Percentiles rank a stretch among this genome's conserved stretches.
phyloP scores from a whole-genome alignment of 2,113 vertebrate species.

The Capreolus pygargus region DNA sequence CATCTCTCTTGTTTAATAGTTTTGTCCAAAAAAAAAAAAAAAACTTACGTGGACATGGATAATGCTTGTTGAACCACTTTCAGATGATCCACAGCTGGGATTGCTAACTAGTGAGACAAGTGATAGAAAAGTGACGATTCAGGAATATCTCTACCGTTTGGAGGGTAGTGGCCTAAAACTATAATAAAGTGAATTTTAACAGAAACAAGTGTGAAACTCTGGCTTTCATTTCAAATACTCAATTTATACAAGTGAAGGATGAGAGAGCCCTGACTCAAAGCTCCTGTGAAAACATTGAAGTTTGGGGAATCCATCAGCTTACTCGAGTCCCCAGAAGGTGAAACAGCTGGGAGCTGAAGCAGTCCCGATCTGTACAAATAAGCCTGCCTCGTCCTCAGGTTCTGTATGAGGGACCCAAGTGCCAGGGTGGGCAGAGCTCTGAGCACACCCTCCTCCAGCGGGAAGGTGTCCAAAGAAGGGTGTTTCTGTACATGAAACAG shows the following conservation, averaged over 20 bases:
- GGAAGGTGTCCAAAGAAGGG: background rate
- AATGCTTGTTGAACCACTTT: background rate
- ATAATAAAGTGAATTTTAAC: background rate
- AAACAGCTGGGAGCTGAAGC: background rate
- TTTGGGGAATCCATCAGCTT: background rate
- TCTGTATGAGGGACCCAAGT: background rate
- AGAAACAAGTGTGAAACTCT: background rate
- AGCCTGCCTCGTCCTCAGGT: background rate
- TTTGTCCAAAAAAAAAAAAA: background rate
- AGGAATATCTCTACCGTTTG: background rate
- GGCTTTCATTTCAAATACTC: background rate
- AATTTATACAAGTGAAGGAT: accelerated
- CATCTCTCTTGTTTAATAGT: background rate
- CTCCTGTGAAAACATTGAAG: background rate
- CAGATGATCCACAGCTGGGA: background rate
- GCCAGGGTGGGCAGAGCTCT: background rate
- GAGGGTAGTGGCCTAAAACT: background rate
- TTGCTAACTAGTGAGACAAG: background rate
- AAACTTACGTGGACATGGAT: background rate
- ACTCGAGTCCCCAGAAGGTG: background rate
- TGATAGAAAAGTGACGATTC: background rate
- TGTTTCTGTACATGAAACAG: background rate
- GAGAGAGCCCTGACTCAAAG: background rate
- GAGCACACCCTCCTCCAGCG: background rate
- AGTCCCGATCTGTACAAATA: background rate